Evolutionary conservation across 2,888 invertebrate genomes (phyloP), one percentile per base, ranked within the genome.

Genomic region (Meteorus colon): DNA sequence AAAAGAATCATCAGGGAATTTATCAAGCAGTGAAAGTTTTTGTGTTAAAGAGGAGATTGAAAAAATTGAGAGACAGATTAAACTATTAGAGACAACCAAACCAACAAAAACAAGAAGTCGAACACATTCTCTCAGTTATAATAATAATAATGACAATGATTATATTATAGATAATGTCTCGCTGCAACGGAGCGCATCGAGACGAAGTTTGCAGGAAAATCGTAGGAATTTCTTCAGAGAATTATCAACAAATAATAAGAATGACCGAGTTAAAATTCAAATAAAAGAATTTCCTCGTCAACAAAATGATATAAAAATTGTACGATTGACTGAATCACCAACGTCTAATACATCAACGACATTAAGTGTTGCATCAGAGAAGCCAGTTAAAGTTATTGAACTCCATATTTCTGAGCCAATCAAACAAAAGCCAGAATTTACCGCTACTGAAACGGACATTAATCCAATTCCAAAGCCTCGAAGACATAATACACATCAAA

Each of bases 391-490:
- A 75, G 82, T 88, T 76, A 92, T 92, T 71, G 92, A 91, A 81
- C 89, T 90, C 76, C 91, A 91, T 80, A 92, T 92, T 83, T 91
- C 92, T 68, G 91, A 90, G 78, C 91, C 88, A 37, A 91, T 91
- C 68, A 86, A 84, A 63, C 89, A 90, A 0, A 85, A 81, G n/a
- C 90, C 86, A 1, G 83, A 86, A 41, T 77, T 85, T 8, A 66
- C 83, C 19, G 19, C 19, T 4, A 78, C 74, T 45, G 79, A 83
- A 8, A 29, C 41, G 6, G 83, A 83, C 5, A 75, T 85, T 10
- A 87, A 92, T 88, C 92, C 92, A 2, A 91, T 92, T 86, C 92
- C 92, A 84, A 92, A 92, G 86, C 92, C 92, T 2, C 90, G 92
- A 82, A 90, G 92, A 83, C 91, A 92, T 73, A 85, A 83, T 66